phyloP scores from a whole-genome alignment of 2,888 invertebrate species.

The Lepidonotus clava region DNA sequence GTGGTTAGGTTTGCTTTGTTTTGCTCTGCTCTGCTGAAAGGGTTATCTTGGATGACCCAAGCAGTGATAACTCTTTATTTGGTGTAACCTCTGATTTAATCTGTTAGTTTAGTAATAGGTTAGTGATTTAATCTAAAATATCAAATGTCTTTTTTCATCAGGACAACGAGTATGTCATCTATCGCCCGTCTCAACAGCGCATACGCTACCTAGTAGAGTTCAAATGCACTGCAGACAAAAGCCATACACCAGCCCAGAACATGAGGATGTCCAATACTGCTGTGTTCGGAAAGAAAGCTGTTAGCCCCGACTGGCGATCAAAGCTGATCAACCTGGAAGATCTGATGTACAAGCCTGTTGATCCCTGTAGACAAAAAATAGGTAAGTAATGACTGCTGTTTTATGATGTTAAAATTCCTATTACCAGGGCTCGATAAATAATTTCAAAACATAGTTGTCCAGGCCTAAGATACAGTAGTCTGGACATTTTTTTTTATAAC shows the following conservation, averaged over 20 bases:
- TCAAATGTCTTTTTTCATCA: conserved; percentile 64
- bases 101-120: too few relatives aligned
- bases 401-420: conserved; percentile 60
- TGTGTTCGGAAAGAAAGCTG: neutral
- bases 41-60: too few relatives aligned
- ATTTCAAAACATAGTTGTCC: too few relatives aligned
- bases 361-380: neutral
- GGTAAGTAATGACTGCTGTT: neutral
- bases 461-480: too few relatives aligned
- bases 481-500: too few relatives aligned
- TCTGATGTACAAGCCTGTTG: neutral
- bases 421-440: too few relatives aligned
- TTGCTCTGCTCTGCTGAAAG: too few relatives aligned
- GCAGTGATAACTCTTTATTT: too few relatives aligned
- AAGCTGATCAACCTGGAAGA: neutral
- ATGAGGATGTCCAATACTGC: neutral
- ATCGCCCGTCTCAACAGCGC: conserved; percentile 73
- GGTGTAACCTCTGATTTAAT: too few relatives aligned
- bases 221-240: conserved; percentile 52
- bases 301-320: neutral
- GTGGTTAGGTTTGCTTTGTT: too few relatives aligned
- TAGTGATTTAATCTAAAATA: too few relatives aligned
- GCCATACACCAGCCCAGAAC: neutral
- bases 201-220: conserved; percentile 77
- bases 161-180: conserved; percentile 78